These are phyloP conservation scores for Euclidia mi DNA, from an alignment of 2,888 invertebrate species.

Conservation along the genomic window DNA sequence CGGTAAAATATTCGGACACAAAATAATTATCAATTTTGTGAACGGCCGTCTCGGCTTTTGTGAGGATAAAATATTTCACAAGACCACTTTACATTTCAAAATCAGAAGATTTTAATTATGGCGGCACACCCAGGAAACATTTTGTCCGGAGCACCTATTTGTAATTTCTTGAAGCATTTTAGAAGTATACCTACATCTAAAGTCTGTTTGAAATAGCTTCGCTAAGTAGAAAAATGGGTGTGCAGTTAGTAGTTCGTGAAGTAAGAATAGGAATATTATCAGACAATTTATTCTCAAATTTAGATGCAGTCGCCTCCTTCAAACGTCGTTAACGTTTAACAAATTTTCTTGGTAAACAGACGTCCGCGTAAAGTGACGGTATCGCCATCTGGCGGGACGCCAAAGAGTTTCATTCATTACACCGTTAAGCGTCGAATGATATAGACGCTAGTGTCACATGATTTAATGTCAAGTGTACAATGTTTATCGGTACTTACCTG, in stretches of 20 bases:
- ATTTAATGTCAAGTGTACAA: slow-evolving; percentile 46
- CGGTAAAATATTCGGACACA: slow-evolving; percentile 39
- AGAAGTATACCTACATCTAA: slow-evolving; percentile 3
- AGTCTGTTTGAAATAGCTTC: slow-evolving; percentile 12
- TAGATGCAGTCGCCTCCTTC: slow-evolving; percentile 51
- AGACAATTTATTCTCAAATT: slow-evolving; percentile 45
- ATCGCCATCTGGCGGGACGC: slow-evolving; percentile 48
- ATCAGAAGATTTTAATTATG: slow-evolving; percentile 54
- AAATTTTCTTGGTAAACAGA: slow-evolving; percentile 44
- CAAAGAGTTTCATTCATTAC: slow-evolving; percentile 52
- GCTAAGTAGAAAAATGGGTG: slow-evolving; percentile 12
- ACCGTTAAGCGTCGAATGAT: slow-evolving; percentile 44
- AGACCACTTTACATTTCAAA: slow-evolving; percentile 51
- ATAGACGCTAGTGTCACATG: slow-evolving; percentile 47
- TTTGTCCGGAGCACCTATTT: slow-evolving; percentile 36
- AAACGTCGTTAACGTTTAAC: slow-evolving; percentile 51
- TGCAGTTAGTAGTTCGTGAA: slow-evolving; percentile 32
- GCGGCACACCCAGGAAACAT: slow-evolving; percentile 25
- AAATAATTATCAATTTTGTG: slow-evolving; percentile 49
- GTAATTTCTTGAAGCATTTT: slow-evolving; percentile 26
- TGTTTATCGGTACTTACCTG: slow-evolving; percentile 54
- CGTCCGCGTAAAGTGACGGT: slow-evolving; percentile 28
- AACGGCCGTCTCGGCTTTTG: slow-evolving; percentile 36
- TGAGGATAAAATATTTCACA: slow-evolving; percentile 46
- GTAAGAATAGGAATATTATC: slow-evolving; percentile 40